Evolutionary conservation across 2,113 vertebrate genomes (phyloP).

Genomic region (Colistium nudipinnis): DNA sequence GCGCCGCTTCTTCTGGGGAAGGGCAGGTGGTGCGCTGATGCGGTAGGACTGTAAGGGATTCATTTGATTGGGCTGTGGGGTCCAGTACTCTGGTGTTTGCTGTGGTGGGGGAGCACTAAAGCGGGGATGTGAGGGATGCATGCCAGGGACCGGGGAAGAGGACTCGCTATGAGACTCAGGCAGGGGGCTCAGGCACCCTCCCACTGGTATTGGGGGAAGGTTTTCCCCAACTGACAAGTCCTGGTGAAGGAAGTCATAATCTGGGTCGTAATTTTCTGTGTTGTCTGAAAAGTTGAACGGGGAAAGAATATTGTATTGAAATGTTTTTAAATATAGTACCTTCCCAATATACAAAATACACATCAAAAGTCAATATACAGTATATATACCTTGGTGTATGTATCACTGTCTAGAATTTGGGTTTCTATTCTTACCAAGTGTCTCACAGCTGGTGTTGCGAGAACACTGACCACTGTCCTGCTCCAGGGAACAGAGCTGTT

Average conservation of each 20-base stretch:
- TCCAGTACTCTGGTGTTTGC: conserved; percentile 70
- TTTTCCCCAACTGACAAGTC: conserved; percentile 91
- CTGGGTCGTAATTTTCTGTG: conserved; percentile 89
- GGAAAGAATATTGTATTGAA: too few relatives aligned
- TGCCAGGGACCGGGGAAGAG: conserved; percentile 87
- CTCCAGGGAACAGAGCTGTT: conserved; percentile 96
- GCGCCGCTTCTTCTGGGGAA: conserved; percentile 94
- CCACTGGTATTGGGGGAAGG: conserved; percentile 82
- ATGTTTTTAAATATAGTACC: neutral
- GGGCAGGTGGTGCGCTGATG: conserved; percentile 87
- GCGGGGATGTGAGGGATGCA: conserved; percentile 70
- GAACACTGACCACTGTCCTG: conserved; percentile 98
- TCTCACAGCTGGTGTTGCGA: conserved; percentile 98
- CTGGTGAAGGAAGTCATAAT: conserved; percentile 98
- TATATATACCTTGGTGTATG: too few relatives aligned
- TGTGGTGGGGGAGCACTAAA: conserved; percentile 83
- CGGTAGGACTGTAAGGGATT: conserved; percentile 68
- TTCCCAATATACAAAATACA: neutral
- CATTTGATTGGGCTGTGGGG: conserved; percentile 51
- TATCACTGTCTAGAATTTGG: neutral
- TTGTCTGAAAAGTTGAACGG: conserved; percentile 88
- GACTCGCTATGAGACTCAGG: conserved; percentile 92
- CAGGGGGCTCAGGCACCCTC: conserved; percentile 88
- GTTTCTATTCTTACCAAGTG: conserved; percentile 85
- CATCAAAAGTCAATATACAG: too few relatives aligned